Conservation (phyloP, 2,113 vertebrate species). For the Alosa alosa region DNA sequence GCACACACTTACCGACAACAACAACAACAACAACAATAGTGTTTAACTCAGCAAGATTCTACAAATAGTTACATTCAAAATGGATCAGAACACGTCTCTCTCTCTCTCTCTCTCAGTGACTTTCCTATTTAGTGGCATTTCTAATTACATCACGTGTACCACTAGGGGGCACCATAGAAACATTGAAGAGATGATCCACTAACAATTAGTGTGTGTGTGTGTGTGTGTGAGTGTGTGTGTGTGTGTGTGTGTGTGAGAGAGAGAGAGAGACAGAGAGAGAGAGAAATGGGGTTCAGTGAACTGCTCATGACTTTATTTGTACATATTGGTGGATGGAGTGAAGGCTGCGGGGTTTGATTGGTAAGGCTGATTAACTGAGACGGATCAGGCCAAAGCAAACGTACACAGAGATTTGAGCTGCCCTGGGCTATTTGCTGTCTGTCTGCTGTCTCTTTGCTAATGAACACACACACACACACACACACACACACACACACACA, state of each 20-base stretch:
- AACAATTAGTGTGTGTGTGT: too few relatives aligned
- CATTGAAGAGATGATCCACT: not conserved
- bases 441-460: conserved; percentile 9
- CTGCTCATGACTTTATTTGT: not conserved
- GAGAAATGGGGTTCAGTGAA: not conserved
- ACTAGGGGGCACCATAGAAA: not conserved
- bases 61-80: too few relatives aligned
- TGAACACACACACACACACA: conserved; percentile 3
- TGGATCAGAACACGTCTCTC: too few relatives aligned
- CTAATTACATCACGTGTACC: not conserved
- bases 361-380: not conserved
- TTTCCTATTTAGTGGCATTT: too few relatives aligned
- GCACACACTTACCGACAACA: not conserved
- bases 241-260: not conserved
- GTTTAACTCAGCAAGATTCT: not conserved
- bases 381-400: conserved; percentile 1
- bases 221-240: too few relatives aligned
- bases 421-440: conserved; percentile 14
- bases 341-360: not conserved
- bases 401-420: not conserved
- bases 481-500: not conserved
- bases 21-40: not conserved
- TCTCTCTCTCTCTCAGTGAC: too few relatives aligned
- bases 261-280: not conserved
- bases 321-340: not conserved